Percentiles rank a stretch among this genome's conserved stretches.
Conservation (phyloP, 2,113 vertebrate genomes). For the Corythornis vintsioides region DNA sequence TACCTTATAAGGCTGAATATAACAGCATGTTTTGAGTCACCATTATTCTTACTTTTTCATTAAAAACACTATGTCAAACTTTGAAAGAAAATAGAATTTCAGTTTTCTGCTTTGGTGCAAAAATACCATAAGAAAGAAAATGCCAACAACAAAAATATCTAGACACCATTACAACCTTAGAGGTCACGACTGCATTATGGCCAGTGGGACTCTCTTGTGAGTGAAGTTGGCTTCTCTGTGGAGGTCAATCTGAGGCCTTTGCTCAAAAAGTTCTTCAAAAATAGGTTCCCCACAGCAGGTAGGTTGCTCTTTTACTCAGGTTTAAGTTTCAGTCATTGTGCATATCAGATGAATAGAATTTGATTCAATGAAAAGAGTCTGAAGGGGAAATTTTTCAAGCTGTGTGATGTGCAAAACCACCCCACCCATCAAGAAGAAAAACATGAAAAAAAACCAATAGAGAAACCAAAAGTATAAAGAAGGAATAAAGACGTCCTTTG, state of each 20-base stretch:
- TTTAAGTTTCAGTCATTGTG: slow-evolving; percentile 1
- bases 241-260: not conserved
- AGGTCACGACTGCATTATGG: not conserved
- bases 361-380: slow-evolving; percentile 30
- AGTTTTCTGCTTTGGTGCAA: not conserved
- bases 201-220: not conserved
- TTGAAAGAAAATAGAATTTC: not conserved
- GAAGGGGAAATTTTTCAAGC: slow-evolving; percentile 11
- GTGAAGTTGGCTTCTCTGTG: not conserved
- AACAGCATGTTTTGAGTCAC: not conserved
- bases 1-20: not conserved
- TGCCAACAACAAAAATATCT: not conserved
- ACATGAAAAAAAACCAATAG: slow-evolving; percentile 36
- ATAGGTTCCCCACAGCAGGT: not conserved
- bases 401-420: slow-evolving; percentile 41
- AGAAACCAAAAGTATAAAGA: slow-evolving; percentile 26
- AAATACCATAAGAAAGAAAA: not conserved
- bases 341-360: slow-evolving; percentile 31
- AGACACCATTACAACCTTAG: not conserved
- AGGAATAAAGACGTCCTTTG: slow-evolving; percentile 44
- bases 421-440: slow-evolving; percentile 40
- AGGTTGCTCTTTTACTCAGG: not conserved
- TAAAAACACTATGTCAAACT: not conserved
- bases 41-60: not conserved
- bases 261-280: not conserved